Conservation (phyloP, 2,888 invertebrate species). For the Stenodema calcarata region DNA sequence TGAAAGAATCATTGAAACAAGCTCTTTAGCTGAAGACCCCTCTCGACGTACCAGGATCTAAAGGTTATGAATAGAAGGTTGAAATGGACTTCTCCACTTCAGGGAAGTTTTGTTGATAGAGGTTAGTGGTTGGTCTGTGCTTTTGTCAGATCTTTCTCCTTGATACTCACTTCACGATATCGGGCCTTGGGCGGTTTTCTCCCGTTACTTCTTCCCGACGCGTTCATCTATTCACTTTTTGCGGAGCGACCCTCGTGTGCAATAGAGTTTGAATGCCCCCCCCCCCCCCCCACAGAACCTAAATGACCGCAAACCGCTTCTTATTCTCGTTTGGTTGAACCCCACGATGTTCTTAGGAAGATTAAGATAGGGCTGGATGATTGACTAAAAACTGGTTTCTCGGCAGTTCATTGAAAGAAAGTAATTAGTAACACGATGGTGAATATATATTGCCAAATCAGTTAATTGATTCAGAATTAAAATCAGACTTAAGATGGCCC, state of each 20-base stretch:
- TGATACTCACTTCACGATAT: not conserved
- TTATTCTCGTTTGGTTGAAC: not conserved
- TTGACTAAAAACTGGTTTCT: not conserved
- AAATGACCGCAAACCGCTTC: not conserved
- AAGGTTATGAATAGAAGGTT: slow-evolving; percentile 27
- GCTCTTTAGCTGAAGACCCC: not conserved
- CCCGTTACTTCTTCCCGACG: not conserved
- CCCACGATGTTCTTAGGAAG: not conserved
- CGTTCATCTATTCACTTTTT: slow-evolving; percentile 23
- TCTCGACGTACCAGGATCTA: not conserved
- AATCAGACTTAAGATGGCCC: too few relatives aligned
- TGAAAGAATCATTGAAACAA: slow-evolving; percentile 25
- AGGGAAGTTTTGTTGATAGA: slow-evolving; percentile 26
- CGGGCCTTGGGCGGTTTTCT: slow-evolving; percentile 23
- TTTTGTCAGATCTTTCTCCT: not conserved
- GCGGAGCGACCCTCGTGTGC: not conserved
- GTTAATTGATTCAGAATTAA: too few relatives aligned
- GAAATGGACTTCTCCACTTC: slow-evolving; percentile 29
- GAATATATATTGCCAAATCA: too few relatives aligned
- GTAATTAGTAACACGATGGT: not conserved
- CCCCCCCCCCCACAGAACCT: not conserved
- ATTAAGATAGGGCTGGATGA: not conserved
- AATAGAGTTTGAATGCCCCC: not conserved
- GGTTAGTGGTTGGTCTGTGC: not conserved
- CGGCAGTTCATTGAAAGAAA: not conserved